Conservation (phyloP, 2,113 vertebrate genomes). For the Oostethus manadensis region DNA sequence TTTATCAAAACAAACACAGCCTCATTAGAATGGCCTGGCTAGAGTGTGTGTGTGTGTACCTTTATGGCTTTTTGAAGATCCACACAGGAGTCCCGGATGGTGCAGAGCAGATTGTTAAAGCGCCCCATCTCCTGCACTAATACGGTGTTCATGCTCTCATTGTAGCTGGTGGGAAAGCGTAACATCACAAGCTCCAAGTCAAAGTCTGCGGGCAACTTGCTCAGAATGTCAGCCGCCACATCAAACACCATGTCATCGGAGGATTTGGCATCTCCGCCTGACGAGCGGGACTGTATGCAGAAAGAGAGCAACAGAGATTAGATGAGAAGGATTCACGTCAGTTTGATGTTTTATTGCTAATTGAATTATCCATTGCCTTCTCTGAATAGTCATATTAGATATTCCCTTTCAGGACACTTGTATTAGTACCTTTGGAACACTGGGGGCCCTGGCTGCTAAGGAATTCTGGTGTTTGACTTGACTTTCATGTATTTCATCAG, state of each 20-base stretch:
- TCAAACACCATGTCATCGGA: conserved; percentile 80
- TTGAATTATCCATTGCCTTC: conserved; percentile 24
- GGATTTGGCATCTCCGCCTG: conserved; percentile 75
- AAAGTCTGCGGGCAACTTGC: conserved; percentile 80
- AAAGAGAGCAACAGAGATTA: conserved; percentile 21
- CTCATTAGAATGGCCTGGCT: conserved; percentile 4
- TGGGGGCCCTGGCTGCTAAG: no score
- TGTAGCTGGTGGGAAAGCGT: conserved; percentile 80
- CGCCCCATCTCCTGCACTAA: conserved; percentile 89
- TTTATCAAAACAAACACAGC: conserved; percentile 30
- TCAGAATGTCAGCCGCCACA: conserved; percentile 81
- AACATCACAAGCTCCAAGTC: conserved; percentile 77
- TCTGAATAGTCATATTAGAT: conserved; percentile 36
- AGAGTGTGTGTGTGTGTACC: conserved; percentile 45
- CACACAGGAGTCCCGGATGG: conserved; percentile 76
- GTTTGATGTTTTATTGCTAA: conserved; percentile 24
- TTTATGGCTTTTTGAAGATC: conserved; percentile 88
- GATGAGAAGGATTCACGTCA: conserved; percentile 12
- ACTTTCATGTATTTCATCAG: conserved; percentile 8
- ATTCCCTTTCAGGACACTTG: conserved; percentile 19
- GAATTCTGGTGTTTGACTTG: no score
- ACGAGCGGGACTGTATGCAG: conserved; percentile 71
- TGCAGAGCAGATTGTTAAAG: conserved; percentile 81
- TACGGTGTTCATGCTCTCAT: conserved; percentile 89
- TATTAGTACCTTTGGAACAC: no score